phyloP scores from a whole-genome alignment of 2,113 vertebrate genomes.

The Ascaphus truei region DNA sequence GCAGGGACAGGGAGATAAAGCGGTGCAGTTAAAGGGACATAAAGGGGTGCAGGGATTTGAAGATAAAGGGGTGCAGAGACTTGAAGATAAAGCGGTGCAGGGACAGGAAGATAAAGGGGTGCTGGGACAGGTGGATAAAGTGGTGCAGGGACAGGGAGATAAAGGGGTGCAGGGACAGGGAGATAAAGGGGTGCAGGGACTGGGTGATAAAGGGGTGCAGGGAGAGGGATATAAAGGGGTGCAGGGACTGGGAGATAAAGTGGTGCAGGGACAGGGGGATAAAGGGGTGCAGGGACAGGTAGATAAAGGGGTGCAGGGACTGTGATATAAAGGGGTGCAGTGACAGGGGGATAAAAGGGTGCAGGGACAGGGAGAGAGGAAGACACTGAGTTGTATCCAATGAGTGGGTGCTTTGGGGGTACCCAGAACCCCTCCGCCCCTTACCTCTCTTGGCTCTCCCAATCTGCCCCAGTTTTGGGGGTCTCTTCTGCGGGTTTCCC shows the following conservation, averaged over 20 bases:
- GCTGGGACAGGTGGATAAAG: not conserved
- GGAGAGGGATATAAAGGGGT: not conserved
- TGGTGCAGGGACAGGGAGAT: not conserved
- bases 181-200: not conserved
- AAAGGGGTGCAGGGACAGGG: not conserved
- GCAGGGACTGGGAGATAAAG: not conserved
- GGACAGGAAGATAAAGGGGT: too few relatives aligned
- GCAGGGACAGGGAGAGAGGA: not conserved
- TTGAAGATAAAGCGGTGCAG: too few relatives aligned
- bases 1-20: too few relatives aligned
- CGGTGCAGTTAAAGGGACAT: too few relatives aligned
- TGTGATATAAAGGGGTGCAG: not conserved
- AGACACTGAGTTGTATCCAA: not conserved
- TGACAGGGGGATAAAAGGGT: not conserved
- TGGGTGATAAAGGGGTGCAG: not conserved
- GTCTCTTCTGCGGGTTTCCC: conserved; percentile 90
- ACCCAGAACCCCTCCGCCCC: conserved; percentile 34
- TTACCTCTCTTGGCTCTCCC: conserved; percentile 94
- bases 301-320: not conserved
- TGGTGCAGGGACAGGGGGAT: not conserved
- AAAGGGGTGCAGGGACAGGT: not conserved
- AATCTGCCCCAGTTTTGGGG: conserved; percentile 95
- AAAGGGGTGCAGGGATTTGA: too few relatives aligned
- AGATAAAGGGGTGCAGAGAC: too few relatives aligned
- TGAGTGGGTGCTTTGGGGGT: too few relatives aligned